phyloP scores from a whole-genome alignment of 2,113 vertebrate genomes.

The Sorex araneus region DNA sequence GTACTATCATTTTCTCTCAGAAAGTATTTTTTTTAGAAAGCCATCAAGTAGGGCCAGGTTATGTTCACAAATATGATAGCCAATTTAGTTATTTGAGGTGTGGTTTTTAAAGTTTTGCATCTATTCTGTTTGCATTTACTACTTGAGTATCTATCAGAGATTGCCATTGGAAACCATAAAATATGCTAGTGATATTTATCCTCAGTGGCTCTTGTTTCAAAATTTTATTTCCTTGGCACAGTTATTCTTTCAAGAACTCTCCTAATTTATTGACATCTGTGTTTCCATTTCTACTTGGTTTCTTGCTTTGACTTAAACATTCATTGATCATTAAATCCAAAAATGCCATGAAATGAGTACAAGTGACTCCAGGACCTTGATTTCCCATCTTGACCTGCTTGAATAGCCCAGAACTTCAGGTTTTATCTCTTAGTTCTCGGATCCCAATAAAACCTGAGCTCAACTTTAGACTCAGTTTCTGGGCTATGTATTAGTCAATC shows the following conservation, averaged over 20 bases:
- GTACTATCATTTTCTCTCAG: neutral
- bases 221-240: neutral
- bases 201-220: neutral
- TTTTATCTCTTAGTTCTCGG: neutral
- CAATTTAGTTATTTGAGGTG: neutral
- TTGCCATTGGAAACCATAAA: rapidly evolving
- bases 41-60: neutral
- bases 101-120: neutral
- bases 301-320: neutral
- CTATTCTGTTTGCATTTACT: neutral
- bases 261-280: neutral
- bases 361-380: neutral
- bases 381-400: neutral
- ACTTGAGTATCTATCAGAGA: neutral
- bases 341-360: neutral
- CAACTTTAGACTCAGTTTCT: neutral
- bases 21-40: neutral
- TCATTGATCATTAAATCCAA: neutral
- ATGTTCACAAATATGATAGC: neutral
- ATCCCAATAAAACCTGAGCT: neutral
- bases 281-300: neutral
- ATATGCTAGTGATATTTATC: neutral
- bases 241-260: neutral
- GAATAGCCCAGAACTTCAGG: neutral
- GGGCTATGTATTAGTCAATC: neutral